Evolutionary conservation across 2,888 invertebrate genomes (phyloP).

Genomic region (Oithona nana): DNA sequence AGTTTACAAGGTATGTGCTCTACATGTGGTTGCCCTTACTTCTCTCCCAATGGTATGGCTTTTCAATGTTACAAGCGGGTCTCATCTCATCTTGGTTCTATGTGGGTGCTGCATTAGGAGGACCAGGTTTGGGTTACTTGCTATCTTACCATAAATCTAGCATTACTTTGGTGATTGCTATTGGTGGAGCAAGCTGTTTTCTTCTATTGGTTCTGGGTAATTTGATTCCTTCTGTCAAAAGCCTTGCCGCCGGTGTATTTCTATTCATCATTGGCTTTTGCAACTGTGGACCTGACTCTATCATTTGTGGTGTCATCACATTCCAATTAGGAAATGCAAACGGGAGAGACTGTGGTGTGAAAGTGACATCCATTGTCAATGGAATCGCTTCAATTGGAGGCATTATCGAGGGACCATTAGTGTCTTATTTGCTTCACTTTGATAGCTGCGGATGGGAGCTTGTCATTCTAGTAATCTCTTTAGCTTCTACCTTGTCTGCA

Average conservation of each 20-base stretch:
- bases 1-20: slow-evolving; percentile 32
- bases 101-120: slow-evolving; percentile 32
- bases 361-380: slow-evolving; percentile 31
- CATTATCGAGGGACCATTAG: slow-evolving; percentile 31
- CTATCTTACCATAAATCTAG: too few relatives aligned
- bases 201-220: neutral
- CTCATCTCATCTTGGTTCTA: slow-evolving; percentile 32
- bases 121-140: slow-evolving; percentile 29
- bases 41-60: slow-evolving; percentile 27
- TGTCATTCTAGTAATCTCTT: too few relatives aligned
- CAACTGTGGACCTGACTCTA: slow-evolving; percentile 31
- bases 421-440: too few relatives aligned
- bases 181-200: too few relatives aligned
- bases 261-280: slow-evolving; percentile 30
- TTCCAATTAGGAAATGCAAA: slow-evolving; percentile 31
- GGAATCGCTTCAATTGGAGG: slow-evolving; percentile 33
- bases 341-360: slow-evolving; percentile 28
- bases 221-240: slow-evolving; percentile 24
- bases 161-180: too few relatives aligned
- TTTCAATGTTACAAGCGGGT: slow-evolving; percentile 29
- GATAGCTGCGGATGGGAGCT: too few relatives aligned
- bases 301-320: slow-evolving; percentile 31
- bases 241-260: slow-evolving; percentile 27
- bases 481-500: too few relatives aligned
- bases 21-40: slow-evolving; percentile 34